Evolutionary conservation across 1,140 invertebrate species (phyloP).

Genomic region (Zaprionus ornatus): DNA sequence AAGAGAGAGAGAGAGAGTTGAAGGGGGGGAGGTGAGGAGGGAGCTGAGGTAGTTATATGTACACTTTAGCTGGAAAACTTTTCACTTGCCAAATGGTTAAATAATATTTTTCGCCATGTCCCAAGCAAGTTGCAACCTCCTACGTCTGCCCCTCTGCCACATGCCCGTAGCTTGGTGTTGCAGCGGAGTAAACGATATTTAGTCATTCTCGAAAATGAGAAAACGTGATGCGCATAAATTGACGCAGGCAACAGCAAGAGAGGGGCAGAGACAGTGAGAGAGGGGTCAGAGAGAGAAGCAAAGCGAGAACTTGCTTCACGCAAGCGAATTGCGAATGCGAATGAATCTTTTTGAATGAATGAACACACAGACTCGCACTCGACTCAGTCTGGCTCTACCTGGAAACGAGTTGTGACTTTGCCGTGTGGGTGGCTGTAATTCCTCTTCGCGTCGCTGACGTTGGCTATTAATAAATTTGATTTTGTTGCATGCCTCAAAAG

Average conservation of each 20-base stretch:
- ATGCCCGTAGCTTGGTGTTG: slow-evolving; percentile 13
- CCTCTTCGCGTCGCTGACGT: slow-evolving; percentile 47
- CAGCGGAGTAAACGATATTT: slow-evolving; percentile 77
- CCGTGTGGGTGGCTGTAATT: slow-evolving; percentile 73
- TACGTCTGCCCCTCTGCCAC: neutral
- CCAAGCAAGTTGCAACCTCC: slow-evolving; percentile 39
- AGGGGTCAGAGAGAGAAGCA: neutral
- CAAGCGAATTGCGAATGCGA: slow-evolving; percentile 61
- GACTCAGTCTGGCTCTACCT: slow-evolving; percentile 10
- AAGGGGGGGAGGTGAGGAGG: neutral
- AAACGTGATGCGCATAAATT: slow-evolving; percentile 83
- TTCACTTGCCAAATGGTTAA: slow-evolving; percentile 51
- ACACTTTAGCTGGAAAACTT: slow-evolving; percentile 32
- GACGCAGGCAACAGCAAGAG: slow-evolving; percentile 38
- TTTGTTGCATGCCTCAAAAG: slow-evolving; percentile 67
- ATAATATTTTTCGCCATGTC: slow-evolving; percentile 47
- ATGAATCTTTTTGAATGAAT: slow-evolving; percentile 71
- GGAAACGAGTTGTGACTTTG: neutral
- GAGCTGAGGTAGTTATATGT: slow-evolving; percentile 8
- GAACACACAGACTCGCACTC: slow-evolving; percentile 22
- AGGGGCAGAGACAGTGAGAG: slow-evolving; percentile 9
- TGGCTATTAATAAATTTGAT: slow-evolving; percentile 78
- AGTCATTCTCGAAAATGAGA: slow-evolving; percentile 83
- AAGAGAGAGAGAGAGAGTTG: neutral
- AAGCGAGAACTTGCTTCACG: slow-evolving; percentile 53